Base-by-base conservation (phyloP, 2,888 invertebrate genomes). In the Phaonia tiefii region DNA sequence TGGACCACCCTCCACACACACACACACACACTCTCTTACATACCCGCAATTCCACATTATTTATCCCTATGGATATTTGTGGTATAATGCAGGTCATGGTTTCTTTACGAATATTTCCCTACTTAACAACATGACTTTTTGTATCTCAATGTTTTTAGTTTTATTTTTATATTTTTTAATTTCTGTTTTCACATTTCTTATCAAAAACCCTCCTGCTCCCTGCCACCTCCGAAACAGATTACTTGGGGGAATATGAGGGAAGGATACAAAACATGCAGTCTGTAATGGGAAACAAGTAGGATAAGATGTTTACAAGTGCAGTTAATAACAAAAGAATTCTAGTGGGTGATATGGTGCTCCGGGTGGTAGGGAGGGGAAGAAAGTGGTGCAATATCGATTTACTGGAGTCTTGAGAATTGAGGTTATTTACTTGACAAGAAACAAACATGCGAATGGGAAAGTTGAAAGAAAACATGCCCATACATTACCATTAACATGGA, bases 401-500 rank as follows among this genome's bases (percentile, higher is more conserved):
- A 39, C 39, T 63, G 4, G 37, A 31, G 37, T 17, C 39, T 17
- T 60, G 39, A n/a, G 60, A n/a, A 17, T 60, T 31, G 60, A 17
- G 60, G 60, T 39, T 60, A 20, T 60, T 22, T 39, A 17, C 60
- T 60, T 4, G 4, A 37, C 26, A 60, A 25, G 7, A 56, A 44
- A 39, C 15, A 56, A 44, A 39, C 15, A 17, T 25, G 13, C 15
- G 22, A 7, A 11, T 49, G 11, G 11, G n/a, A 42, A 39, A 22
- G 66, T 66, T 17, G 17, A 49, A 71, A 44, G 60, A 75, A 82
- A 75, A 44, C 82, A 83, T 80, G 77, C 79, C 85, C 85, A 87
- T 89, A 89, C 89, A 85, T 90, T 90, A 90, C 90, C 90, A 88
- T 89, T 88, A 90, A 87, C 87, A 89, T 86, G 80, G 90, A 88